Conservation (phyloP, 2,888 invertebrate genomes). For the Macroteleia sp. region DNA sequence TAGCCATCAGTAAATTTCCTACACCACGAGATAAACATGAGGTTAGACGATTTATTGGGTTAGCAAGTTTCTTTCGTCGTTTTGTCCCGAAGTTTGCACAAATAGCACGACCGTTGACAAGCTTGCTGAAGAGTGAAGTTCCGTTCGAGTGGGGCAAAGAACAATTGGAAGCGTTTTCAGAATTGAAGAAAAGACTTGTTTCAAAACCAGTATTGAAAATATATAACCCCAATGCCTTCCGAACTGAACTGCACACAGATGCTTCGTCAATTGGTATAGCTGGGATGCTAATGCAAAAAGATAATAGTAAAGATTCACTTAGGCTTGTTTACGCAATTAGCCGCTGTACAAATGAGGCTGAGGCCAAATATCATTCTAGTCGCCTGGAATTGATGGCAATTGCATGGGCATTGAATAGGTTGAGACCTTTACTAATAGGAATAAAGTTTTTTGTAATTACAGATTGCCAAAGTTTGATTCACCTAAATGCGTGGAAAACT, state of each 20-base stretch:
- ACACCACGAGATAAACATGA: conserved; percentile 24
- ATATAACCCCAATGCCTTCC: conserved; percentile 11
- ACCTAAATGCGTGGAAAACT: conserved; percentile 10
- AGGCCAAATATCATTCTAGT: conserved; percentile 41
- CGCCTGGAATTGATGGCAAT: conserved; percentile 48
- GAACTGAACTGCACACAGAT: conserved; percentile 63
- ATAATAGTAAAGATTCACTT: neutral
- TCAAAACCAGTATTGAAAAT: conserved; percentile 19
- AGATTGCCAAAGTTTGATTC: conserved; percentile 41
- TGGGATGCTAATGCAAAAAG: neutral
- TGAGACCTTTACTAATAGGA: conserved; percentile 26
- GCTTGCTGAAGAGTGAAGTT: neutral
- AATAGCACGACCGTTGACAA: conserved; percentile 7
- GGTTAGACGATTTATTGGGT: conserved; percentile 32
- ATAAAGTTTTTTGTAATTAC: conserved; percentile 37
- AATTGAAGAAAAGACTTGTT: neutral
- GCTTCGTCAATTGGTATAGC: conserved; percentile 53
- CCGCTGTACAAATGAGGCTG: conserved; percentile 10
- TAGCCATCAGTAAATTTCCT: conserved; percentile 17
- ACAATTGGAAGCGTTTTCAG: neutral
- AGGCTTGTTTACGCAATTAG: conserved; percentile 40
- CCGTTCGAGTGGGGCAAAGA: conserved; percentile 8
- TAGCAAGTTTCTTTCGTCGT: conserved; percentile 39
- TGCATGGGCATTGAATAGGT: conserved; percentile 33
- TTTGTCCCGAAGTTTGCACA: conserved; percentile 20